Conservation (phyloP, 2,113 vertebrate species). For the Mesocricetus auratus region DNA sequence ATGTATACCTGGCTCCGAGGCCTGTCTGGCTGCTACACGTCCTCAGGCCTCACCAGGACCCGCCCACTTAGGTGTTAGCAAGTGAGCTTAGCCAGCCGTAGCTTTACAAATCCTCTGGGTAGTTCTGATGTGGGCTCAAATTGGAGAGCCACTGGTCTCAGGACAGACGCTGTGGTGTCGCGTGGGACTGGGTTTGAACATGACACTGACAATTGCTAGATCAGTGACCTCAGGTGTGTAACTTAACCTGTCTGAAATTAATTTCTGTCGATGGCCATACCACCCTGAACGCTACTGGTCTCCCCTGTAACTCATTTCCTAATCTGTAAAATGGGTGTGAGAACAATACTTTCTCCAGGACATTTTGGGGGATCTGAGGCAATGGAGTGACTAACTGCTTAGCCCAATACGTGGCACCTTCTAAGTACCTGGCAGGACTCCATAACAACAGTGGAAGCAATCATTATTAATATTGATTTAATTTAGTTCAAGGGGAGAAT, state of each 20-base stretch:
- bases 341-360: not conserved
- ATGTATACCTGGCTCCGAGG: not conserved
- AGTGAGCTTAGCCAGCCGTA: not conserved
- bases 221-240: not conserved
- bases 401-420: not conserved
- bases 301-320: not conserved
- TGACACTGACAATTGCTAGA: not conserved
- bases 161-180: not conserved
- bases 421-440: not conserved
- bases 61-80: not conserved
- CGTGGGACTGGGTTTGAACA: not conserved
- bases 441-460: not conserved
- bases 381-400: not conserved
- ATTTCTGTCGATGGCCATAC: not conserved
- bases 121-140: not conserved
- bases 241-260: not conserved
- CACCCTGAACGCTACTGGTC: not conserved
- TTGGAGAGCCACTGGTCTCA: constrained; percentile 15
- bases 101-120: not conserved
- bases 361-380: not conserved
- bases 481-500: not conserved
- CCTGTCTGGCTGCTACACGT: too few species aligned
- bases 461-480: not conserved
- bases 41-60: not conserved
- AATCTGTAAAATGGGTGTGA: not conserved